Percentiles rank a stretch among this genome's conserved stretches.
phyloP scores from a whole-genome alignment of 2,797 vertebrate species.

The Hydrolagus colliei region DNA sequence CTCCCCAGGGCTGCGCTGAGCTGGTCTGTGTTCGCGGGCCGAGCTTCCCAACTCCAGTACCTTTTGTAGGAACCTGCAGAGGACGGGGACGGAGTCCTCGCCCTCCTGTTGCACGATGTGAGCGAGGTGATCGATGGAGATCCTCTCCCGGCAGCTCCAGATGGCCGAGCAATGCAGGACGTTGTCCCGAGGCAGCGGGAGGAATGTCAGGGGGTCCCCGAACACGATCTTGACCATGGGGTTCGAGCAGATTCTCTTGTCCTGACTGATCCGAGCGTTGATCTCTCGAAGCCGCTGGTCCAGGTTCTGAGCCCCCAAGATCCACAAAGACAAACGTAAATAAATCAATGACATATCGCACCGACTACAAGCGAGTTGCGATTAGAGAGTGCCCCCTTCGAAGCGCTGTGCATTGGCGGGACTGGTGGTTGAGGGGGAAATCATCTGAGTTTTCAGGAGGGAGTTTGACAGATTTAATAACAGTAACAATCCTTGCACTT shows the following conservation, averaged over 20 bases:
- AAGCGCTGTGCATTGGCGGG: no score
- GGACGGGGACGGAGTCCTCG: constrained; percentile 66
- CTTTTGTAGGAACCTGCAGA: constrained; percentile 82
- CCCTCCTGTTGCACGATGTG: constrained; percentile 77
- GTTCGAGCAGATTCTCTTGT: constrained; percentile 71
- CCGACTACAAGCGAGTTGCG: no score
- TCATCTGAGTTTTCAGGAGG: no score
- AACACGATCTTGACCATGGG: constrained; percentile 72
- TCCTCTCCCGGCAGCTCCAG: constrained; percentile 75
- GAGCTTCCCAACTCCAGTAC: constrained; percentile 45
- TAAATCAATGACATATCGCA: not conserved
- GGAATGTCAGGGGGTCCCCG: constrained; percentile 65
- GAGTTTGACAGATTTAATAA: no score
- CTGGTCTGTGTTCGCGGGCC: no score
- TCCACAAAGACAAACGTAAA: not conserved
- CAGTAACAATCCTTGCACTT: no score
- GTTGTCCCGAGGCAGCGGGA: constrained; percentile 60
- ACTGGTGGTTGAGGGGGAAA: no score
- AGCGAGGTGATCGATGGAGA: constrained; percentile 66
- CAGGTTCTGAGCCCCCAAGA: constrained; percentile 50
- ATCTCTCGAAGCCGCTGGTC: constrained; percentile 61
- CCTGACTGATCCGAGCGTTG: constrained; percentile 61
- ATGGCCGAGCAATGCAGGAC: constrained; percentile 67
- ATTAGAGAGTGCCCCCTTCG: no score
- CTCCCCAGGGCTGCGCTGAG: no score